A percentile compares a stretch with the other conserved stretches of the same genome.
These are phyloP conservation scores for Sebastes itinus DNA, from an alignment of 2,797 vertebrate species.

Conservation along the genomic window DNA sequence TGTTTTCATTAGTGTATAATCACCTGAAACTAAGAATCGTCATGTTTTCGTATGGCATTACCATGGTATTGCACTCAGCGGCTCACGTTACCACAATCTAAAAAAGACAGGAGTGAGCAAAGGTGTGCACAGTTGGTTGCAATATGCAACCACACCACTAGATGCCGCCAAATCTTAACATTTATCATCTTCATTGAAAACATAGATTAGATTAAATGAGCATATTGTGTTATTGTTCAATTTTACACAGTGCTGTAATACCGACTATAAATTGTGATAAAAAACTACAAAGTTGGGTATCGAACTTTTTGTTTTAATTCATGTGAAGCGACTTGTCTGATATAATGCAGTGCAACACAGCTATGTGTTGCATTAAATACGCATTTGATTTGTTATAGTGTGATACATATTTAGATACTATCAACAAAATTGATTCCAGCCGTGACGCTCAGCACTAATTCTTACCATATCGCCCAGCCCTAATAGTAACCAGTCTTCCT, in stretches of 20 bases:
- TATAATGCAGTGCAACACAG: not conserved
- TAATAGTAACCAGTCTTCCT: slow-evolving; percentile 15
- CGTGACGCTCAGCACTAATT: not conserved
- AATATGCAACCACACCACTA: no score
- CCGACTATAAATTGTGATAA: not conserved
- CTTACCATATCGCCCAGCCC: not conserved
- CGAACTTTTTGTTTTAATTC: not conserved
- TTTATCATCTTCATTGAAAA: not conserved
- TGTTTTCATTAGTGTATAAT: no score
- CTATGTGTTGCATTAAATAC: not conserved
- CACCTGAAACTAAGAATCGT: no score
- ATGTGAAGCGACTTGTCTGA: not conserved
- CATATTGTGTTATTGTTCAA: not conserved
- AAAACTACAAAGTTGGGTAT: not conserved
- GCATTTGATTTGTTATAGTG: not conserved
- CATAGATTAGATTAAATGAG: not conserved
- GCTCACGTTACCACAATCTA: no score
- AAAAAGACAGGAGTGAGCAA: no score
- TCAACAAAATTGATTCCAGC: not conserved
- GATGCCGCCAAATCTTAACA: no score
- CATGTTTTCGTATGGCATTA: no score
- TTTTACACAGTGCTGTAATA: not conserved
- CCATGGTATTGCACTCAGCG: no score
- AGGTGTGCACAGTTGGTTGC: no score
- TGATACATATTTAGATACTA: not conserved